phyloP scores from a whole-genome alignment of 2,888 invertebrate genomes.

The Mayetiola destructor region DNA sequence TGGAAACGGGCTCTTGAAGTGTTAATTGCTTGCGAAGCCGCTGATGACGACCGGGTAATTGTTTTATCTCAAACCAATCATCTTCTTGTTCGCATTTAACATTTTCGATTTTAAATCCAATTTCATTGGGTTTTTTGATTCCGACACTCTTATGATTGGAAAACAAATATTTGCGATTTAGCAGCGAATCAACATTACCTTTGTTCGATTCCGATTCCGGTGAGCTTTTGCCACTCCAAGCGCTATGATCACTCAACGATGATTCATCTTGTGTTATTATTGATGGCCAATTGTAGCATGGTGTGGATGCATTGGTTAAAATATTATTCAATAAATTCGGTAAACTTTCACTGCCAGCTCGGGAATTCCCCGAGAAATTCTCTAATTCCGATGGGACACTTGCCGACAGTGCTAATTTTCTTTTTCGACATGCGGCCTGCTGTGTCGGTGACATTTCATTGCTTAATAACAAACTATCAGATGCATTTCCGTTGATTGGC shows the following conservation, averaged over 20 bases:
- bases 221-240: slow-evolving; percentile 64
- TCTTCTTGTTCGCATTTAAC: slow-evolving; percentile 18
- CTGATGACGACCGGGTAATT: slow-evolving; percentile 33
- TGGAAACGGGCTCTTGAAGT: slow-evolving; percentile 26
- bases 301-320: slow-evolving; percentile 41
- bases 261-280: slow-evolving; percentile 33
- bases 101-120: neutral
- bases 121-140: slow-evolving; percentile 5
- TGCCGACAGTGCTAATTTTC: slow-evolving; percentile 37
- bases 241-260: slow-evolving; percentile 69
- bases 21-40: slow-evolving; percentile 39
- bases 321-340: slow-evolving; percentile 42
- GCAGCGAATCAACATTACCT: neutral
- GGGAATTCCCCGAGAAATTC: slow-evolving; percentile 25
- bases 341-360: slow-evolving; percentile 53
- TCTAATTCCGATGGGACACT: slow-evolving; percentile 53
- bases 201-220: slow-evolving; percentile 46
- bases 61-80: slow-evolving; percentile 21
- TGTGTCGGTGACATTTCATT: slow-evolving; percentile 40
- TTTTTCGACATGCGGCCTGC: slow-evolving; percentile 29
- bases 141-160: no score
- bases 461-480: slow-evolving; percentile 40
- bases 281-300: slow-evolving; percentile 42
- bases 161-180: no score
- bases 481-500: slow-evolving; percentile 26